These are phyloP conservation scores for Cataglyphis cursor DNA, from an alignment of 2,888 invertebrate genomes.

Conservation along the genomic window DNA sequence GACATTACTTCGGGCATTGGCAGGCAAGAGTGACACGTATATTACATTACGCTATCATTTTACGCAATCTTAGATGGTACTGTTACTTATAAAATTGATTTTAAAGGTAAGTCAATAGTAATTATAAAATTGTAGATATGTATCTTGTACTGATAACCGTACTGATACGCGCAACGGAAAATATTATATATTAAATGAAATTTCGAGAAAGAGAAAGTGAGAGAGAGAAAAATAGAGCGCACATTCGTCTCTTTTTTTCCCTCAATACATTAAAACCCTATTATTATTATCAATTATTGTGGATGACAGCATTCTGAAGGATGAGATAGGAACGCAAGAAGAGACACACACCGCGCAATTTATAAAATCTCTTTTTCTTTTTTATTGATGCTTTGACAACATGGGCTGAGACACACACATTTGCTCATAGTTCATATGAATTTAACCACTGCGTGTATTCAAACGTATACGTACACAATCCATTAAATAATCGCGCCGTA, in stretches of 20 bases:
- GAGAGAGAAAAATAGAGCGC: not conserved
- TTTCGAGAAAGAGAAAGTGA: not conserved
- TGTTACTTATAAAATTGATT: not conserved
- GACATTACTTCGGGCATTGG: not conserved
- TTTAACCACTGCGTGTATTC: conserved; percentile 75
- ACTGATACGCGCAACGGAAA: not conserved
- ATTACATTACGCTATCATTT: not conserved
- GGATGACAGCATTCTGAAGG: not conserved
- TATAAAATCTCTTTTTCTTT: conserved; percentile 81
- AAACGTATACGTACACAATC: conserved; percentile 77
- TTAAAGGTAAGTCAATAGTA: not conserved
- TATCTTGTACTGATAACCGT: not conserved
- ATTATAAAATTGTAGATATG: not conserved
- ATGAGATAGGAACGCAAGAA: not conserved
- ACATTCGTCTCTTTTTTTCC: not conserved
- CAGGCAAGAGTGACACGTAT: not conserved
- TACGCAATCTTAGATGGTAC: not conserved
- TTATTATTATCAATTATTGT: not conserved
- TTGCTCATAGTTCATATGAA: conserved; percentile 76
- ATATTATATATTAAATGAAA: not conserved
- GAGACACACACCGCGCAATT: conserved; percentile 58
- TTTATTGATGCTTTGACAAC: conserved; percentile 85
- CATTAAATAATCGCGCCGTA: conserved; percentile 75
- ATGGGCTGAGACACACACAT: conserved; percentile 82
- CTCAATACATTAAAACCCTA: not conserved